phyloP scores from a whole-genome alignment of 2,888 invertebrate species.

The Anthophora plumipes region DNA sequence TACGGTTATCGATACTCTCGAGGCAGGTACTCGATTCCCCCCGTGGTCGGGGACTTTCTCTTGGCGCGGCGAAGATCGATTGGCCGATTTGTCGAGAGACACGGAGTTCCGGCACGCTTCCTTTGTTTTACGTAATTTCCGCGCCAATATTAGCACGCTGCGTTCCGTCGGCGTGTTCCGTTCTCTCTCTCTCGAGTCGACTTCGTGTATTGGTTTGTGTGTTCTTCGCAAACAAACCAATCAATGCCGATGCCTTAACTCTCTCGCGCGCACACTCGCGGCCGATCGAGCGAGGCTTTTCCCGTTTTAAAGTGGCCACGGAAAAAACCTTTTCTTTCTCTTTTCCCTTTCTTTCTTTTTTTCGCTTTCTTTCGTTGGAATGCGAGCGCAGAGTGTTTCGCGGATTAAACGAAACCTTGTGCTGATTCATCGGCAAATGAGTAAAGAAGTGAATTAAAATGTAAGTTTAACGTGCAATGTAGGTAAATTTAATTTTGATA shows the following conservation, averaged over 20 bases:
- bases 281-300: constrained; percentile 33
- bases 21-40: not conserved
- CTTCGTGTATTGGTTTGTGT: constrained; percentile 80
- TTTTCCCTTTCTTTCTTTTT: not conserved
- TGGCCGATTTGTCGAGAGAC: constrained; percentile 74
- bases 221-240: constrained; percentile 83
- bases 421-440: too few species aligned
- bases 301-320: constrained; percentile 22
- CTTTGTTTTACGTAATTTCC: constrained; percentile 84
- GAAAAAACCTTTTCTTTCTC: not conserved
- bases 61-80: constrained; percentile 64
- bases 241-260: constrained; percentile 83
- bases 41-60: constrained; percentile 34
- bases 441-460: too few species aligned
- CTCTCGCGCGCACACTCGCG: constrained; percentile 42
- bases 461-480: too few species aligned
- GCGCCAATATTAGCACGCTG: constrained; percentile 83
- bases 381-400: not conserved
- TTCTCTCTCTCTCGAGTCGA: constrained; percentile 57
- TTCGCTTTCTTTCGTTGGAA: too few species aligned
- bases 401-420: too few species aligned
- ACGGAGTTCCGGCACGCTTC: constrained; percentile 77
- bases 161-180: constrained; percentile 78
- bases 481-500: too few species aligned
- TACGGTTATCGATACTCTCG: constrained; percentile 1